Evolutionary conservation across 2,797 vertebrate genomes (phyloP).

Genomic region (Propithecus perrieri): DNA sequence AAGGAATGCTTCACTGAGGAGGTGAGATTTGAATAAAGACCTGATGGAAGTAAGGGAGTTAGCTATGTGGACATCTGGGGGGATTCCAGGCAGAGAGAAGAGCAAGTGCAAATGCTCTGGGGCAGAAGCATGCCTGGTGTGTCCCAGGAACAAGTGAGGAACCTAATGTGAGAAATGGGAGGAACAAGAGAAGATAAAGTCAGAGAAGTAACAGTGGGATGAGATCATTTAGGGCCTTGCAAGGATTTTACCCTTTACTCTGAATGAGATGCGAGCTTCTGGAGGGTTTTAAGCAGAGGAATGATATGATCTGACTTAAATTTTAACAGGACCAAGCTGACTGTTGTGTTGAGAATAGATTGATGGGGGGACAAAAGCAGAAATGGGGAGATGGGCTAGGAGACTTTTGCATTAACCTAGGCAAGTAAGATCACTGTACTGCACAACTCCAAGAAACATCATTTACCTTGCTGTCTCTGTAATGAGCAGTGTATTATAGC

Average conservation of each 20-base stretch:
- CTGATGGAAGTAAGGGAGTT: not conserved
- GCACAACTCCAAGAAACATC: not conserved
- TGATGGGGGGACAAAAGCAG: not conserved
- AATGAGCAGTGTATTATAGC: not conserved
- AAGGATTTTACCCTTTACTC: not conserved
- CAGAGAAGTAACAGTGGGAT: not conserved
- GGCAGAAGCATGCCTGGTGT: not conserved
- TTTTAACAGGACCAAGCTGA: not conserved
- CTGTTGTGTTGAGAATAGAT: not conserved
- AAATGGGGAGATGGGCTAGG: not conserved
- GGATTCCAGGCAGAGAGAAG: not conserved
- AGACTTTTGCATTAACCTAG: not conserved
- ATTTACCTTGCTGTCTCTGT: not conserved
- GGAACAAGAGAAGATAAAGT: not conserved
- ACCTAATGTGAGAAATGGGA: not conserved
- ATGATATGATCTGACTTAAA: not conserved
- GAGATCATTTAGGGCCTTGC: not conserved
- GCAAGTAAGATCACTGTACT: not conserved
- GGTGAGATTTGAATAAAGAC: constrained; percentile 8
- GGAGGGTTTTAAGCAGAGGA: not conserved
- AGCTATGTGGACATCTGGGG: not conserved
- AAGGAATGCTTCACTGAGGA: not conserved
- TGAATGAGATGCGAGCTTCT: constrained; percentile 4
- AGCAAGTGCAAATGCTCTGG: not conserved
- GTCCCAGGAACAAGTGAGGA: not conserved